phyloP scores from a whole-genome alignment of 2,113 vertebrate species.

The Leptobrachium ailaonicum region DNA sequence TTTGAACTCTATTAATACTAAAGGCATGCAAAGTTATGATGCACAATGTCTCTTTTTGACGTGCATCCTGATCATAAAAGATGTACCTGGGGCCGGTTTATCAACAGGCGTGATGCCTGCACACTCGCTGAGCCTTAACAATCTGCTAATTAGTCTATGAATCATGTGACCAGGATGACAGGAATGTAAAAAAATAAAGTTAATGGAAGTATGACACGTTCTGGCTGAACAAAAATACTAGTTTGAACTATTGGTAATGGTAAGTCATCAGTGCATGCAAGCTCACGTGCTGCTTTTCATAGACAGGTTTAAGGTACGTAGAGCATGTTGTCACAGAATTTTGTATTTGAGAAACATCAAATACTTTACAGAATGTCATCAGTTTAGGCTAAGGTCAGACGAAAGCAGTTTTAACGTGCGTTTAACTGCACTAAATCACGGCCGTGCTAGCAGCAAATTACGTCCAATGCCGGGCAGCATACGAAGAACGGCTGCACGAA shows the following conservation, averaged over 20 bases:
- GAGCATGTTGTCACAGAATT: no score
- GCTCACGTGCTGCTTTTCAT: not conserved
- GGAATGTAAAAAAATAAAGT: not conserved
- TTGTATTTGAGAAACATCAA: no score
- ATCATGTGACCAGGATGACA: not conserved
- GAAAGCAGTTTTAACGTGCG: no score
- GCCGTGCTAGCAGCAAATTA: no score
- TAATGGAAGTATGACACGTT: not conserved
- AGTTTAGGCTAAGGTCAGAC: no score
- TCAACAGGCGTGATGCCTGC: constrained; percentile 6
- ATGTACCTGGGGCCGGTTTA: not conserved
- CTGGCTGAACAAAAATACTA: not conserved
- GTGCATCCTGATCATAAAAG: not conserved
- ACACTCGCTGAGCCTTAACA: not conserved
- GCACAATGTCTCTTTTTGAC: not conserved
- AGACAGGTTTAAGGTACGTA: no score
- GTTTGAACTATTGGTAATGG: not conserved
- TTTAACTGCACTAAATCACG: no score
- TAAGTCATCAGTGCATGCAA: not conserved
- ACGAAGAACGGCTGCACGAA: no score
- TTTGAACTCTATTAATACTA: no score
- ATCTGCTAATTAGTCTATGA: constrained; percentile 5
- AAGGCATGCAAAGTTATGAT: no score
- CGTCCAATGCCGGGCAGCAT: no score
- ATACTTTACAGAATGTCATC: no score